These are phyloP conservation scores for Rana temporaria DNA, from an alignment of 2,113 vertebrate species.

Conservation along the genomic window DNA sequence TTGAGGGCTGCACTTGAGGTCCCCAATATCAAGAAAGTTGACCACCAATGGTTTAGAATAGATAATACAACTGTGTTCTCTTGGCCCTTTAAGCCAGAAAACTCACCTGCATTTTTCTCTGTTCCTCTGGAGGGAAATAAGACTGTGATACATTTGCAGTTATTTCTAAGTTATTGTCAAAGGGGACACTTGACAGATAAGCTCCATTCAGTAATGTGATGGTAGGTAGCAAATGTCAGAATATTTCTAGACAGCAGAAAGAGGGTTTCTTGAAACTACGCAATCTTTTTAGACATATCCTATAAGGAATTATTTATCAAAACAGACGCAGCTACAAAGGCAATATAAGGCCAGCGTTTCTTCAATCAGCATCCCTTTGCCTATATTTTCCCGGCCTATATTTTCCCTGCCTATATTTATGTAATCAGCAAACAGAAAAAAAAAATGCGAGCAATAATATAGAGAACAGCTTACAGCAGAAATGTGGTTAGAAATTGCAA, in stretches of 20 bases:
- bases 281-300: not conserved
- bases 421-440: not conserved
- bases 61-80: too few species aligned
- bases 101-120: constrained; percentile 5
- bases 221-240: constrained; percentile 21
- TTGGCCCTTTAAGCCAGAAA: not conserved
- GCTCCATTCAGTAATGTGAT: constrained; percentile 16
- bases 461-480: too few species aligned
- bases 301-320: constrained; percentile 42
- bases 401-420: not conserved
- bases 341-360: not conserved
- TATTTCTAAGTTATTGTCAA: constrained; percentile 20
- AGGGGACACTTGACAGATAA: constrained; percentile 36
- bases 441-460: too few species aligned
- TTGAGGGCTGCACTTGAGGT: too few species aligned
- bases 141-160: constrained; percentile 14
- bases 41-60: too few species aligned
- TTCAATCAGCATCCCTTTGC: not conserved
- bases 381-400: not conserved
- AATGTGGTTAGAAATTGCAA: too few species aligned
- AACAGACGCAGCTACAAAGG: not conserved
- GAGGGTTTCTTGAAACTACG: constrained; percentile 29
- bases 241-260: constrained; percentile 11
- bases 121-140: not conserved
- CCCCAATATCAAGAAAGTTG: too few species aligned